Evolutionary conservation across 2,888 invertebrate species (phyloP).

Genomic region (Callyntrura guangdongensis): DNA sequence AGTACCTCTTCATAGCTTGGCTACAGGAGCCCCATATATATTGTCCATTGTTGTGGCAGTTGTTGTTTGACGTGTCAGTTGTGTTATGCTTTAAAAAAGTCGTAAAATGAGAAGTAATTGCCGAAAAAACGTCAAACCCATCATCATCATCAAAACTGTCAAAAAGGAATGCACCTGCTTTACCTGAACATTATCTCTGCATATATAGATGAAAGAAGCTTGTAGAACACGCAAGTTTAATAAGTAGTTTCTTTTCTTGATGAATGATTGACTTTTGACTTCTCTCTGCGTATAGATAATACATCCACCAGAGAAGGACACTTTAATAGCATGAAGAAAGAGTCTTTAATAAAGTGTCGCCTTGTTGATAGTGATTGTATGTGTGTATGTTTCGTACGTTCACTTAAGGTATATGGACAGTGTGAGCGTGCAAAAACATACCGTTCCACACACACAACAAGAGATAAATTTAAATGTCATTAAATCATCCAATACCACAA

Average conservation of each 20-base stretch:
- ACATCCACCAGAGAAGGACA: neutral
- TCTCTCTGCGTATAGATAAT: constrained; percentile 14
- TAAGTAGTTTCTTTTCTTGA: neutral
- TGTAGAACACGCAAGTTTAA: no score
- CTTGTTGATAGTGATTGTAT: neutral
- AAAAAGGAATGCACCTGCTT: constrained; percentile 52
- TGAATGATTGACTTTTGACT: constrained; percentile 42
- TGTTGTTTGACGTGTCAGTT: neutral
- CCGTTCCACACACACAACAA: neutral
- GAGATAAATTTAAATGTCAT: neutral
- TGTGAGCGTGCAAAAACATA: no score
- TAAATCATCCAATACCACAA: constrained; percentile 1
- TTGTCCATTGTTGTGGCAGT: neutral
- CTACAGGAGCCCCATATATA: neutral
- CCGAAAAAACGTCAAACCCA: constrained; percentile 50
- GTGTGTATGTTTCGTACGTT: neutral
- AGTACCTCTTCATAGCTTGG: neutral
- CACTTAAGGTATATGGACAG: neutral
- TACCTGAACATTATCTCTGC: neutral
- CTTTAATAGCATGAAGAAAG: neutral
- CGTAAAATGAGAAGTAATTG: constrained; percentile 57
- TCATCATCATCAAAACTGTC: constrained; percentile 56
- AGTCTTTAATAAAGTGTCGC: neutral
- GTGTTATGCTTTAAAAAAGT: constrained; percentile 10
- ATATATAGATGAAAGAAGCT: no score